phyloP scores from a whole-genome alignment of 2,113 vertebrate species.

The Bos taurus region DNA sequence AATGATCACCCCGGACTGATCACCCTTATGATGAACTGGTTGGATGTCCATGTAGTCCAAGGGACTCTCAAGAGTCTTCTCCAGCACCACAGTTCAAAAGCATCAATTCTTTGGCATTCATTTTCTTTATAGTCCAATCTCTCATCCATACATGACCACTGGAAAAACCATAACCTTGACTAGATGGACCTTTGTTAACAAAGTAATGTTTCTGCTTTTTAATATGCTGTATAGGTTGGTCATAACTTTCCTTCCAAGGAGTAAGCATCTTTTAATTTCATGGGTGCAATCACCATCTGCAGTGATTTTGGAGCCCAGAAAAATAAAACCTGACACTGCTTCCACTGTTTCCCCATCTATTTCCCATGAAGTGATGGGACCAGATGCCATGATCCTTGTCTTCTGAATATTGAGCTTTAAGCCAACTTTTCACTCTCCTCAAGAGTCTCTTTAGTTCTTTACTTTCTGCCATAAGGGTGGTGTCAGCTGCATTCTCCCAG shows the following conservation, averaged over 20 bases:
- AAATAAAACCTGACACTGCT: background rate
- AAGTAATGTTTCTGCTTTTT: background rate
- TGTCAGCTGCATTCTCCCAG: too few relatives aligned
- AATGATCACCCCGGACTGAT: background rate
- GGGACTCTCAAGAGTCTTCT: background rate
- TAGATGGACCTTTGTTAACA: background rate
- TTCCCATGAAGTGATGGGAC: fast-evolving
- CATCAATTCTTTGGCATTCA: background rate
- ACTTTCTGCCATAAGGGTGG: too few relatives aligned
- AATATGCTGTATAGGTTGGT: background rate
- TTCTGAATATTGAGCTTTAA: background rate
- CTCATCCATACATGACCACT: background rate
- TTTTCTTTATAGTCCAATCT: background rate
- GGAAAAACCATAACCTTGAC: background rate
- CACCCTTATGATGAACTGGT: background rate
- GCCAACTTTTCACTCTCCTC: background rate
- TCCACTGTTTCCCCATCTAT: background rate
- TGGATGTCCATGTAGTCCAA: background rate
- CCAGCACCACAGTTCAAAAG: background rate
- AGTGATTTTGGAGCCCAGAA: fast-evolving
- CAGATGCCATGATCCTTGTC: background rate
- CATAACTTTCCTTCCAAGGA: background rate
- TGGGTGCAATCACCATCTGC: background rate
- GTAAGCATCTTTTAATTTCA: background rate
- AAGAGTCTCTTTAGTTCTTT: too few relatives aligned